A percentile compares a stretch with the other conserved stretches of the same genome.
phyloP scores from a whole-genome alignment of 2,888 invertebrate species.

The Cheilosia soror region DNA sequence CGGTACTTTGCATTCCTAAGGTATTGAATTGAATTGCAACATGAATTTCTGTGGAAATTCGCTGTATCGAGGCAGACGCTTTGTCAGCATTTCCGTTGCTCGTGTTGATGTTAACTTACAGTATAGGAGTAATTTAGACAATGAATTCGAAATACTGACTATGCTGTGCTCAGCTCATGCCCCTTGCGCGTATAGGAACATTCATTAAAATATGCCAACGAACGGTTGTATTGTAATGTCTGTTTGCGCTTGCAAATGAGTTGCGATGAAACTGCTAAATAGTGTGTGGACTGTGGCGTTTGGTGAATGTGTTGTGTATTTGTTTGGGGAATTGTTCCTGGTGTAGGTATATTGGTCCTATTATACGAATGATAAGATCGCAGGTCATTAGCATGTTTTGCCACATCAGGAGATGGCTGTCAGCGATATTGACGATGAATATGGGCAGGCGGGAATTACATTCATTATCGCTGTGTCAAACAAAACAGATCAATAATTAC shows the following conservation, averaged over 20 bases:
- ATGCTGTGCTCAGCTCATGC: background rate
- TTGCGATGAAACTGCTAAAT: constrained; percentile 29
- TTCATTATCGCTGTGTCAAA: constrained; percentile 35
- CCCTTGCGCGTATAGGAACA: background rate
- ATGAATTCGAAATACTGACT: constrained; percentile 37
- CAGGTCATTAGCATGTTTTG: constrained; percentile 37
- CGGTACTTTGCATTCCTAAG: no score
- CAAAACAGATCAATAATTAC: constrained; percentile 35
- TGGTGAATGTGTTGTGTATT: constrained; percentile 27
- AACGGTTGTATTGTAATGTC: constrained; percentile 43
- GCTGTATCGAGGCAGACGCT: no score
- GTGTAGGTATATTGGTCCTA: background rate
- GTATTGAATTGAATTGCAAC: no score
- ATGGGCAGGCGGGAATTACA: constrained; percentile 11
- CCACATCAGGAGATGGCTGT: constrained; percentile 10
- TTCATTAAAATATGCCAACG: constrained; percentile 61
- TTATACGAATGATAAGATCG: constrained; percentile 37
- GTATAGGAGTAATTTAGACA: constrained; percentile 55
- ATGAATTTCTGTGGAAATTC: no score
- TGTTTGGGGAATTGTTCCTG: constrained; percentile 31
- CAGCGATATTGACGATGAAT: constrained; percentile 27
- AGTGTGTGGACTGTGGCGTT: constrained; percentile 2
- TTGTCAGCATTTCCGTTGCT: no score
- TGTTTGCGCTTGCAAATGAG: constrained; percentile 60
- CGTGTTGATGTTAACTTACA: no score